Percentiles rank a stretch among this genome's conserved stretches.
phyloP scores from a whole-genome alignment of 2,797 vertebrate genomes.

The Tauraco hartlaubi region DNA sequence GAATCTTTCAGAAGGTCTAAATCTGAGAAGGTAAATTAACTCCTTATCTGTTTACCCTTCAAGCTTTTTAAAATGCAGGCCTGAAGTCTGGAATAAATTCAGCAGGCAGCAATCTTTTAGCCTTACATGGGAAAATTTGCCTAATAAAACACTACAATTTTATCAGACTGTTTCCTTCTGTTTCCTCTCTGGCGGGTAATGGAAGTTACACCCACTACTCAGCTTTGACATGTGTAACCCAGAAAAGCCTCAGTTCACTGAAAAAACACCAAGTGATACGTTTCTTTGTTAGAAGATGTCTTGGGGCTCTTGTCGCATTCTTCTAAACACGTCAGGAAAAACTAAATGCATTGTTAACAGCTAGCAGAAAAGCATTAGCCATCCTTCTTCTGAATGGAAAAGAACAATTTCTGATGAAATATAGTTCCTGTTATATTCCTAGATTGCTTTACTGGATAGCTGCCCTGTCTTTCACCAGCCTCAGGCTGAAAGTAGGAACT shows the following conservation, averaged over 20 bases:
- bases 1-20: constrained; percentile 20
- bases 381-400: constrained; percentile 44
- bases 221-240: constrained; percentile 45
- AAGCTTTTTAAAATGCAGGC: neutral
- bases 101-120: constrained; percentile 8
- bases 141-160: constrained; percentile 8
- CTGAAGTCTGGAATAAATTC: constrained; percentile 3
- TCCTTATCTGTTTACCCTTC: neutral
- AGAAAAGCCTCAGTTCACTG: constrained; percentile 17
- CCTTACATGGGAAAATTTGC: constrained; percentile 26
- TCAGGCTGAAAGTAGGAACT: neutral
- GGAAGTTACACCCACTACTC: constrained; percentile 13
- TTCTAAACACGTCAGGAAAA: constrained; percentile 48
- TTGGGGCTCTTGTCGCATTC: constrained; percentile 12
- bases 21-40: constrained; percentile 36
- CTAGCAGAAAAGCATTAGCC: constrained; percentile 31
- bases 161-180: constrained; percentile 44
- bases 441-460: neutral
- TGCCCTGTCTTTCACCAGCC: constrained; percentile 4
- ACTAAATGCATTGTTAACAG: constrained; percentile 38
- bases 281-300: constrained; percentile 39
- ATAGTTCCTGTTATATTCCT: constrained; percentile 25
- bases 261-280: neutral
- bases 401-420: constrained; percentile 48
- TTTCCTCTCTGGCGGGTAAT: constrained; percentile 62